Evolutionary conservation across 2,888 invertebrate species (phyloP), one percentile per base, ranked within the genome.

Genomic region (Agrotis exclamationis): DNA sequence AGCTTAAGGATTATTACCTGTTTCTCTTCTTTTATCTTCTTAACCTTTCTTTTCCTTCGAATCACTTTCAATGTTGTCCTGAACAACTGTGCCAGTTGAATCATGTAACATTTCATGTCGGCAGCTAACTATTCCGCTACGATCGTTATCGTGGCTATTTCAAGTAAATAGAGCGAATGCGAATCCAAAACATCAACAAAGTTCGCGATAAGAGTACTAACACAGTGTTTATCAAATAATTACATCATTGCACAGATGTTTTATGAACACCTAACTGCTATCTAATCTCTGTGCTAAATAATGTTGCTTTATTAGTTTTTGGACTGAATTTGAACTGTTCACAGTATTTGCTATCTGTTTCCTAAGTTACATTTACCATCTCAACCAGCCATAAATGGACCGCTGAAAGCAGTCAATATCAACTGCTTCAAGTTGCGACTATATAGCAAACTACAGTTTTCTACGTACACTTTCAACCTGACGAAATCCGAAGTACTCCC

Each of bases 191-290:
- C 58, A 74, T 70, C 70, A 79, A 80, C 83, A 83, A 68, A 59
- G 28, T 74, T 74, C 3, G 62, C 59, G 83, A 79, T 80, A 80
- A 79, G 51, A n/a, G 59, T 39, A 47, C 45, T 24, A 50, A 78
- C 66, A 44, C 13, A 62, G 47, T 50, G 60, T 78, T 78, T 79
- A 82, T 82, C 79, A 68, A 79, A 78, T 82, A 79, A 78, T 72
- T 82, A 65, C 82, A 82, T 79, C 79, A 82, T 24, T 50, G 18
- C 64, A 39, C 63, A 76, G 69, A 71, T 77, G 82, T 70, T 67
- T 33, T 70, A 56, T 56, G 54, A 56, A 44, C 62, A 74, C 62
- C 20, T 67, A 51, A 64, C 60, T 44, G 53, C 5, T 66, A 81
- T 76, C 65, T 77, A 60, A 70, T 70, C 82, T 70, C 50, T 82